phyloP scores from a whole-genome alignment of 2,797 vertebrate genomes.

The Dryobates pubescens region DNA sequence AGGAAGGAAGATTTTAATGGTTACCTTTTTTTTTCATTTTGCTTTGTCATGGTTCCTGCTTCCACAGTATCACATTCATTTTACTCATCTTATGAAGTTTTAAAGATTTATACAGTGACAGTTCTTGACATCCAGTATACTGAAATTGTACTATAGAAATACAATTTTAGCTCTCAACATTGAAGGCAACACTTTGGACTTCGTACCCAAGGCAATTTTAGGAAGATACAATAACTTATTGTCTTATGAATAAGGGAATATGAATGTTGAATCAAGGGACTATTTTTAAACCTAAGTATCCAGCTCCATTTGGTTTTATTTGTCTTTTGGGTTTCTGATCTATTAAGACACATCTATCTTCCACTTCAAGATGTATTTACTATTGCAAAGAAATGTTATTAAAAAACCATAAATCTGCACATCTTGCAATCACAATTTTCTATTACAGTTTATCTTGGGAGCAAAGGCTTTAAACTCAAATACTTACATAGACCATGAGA shows the following conservation, averaged over 20 bases:
- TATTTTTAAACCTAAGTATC: neutral
- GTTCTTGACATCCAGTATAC: neutral
- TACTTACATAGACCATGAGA: neutral
- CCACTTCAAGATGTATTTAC: neutral
- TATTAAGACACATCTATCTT: neutral
- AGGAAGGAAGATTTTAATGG: neutral
- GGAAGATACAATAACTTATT: neutral
- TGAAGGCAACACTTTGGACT: neutral
- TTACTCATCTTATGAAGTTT: neutral
- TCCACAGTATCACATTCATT: neutral
- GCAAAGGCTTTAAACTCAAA: neutral
- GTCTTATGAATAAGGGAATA: neutral
- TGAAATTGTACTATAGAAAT: neutral
- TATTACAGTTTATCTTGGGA: neutral
- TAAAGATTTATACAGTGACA: neutral
- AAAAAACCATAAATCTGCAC: neutral
- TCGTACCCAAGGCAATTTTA: neutral
- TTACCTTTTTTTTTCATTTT: neutral
- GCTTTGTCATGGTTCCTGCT: neutral
- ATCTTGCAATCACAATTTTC: neutral
- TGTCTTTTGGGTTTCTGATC: neutral
- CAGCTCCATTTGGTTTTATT: neutral
- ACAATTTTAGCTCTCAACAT: neutral
- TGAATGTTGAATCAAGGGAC: neutral
- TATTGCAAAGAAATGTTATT: neutral